Evolutionary conservation across 2,888 invertebrate species (phyloP).

Genomic region (Stictocephala bisonia): DNA sequence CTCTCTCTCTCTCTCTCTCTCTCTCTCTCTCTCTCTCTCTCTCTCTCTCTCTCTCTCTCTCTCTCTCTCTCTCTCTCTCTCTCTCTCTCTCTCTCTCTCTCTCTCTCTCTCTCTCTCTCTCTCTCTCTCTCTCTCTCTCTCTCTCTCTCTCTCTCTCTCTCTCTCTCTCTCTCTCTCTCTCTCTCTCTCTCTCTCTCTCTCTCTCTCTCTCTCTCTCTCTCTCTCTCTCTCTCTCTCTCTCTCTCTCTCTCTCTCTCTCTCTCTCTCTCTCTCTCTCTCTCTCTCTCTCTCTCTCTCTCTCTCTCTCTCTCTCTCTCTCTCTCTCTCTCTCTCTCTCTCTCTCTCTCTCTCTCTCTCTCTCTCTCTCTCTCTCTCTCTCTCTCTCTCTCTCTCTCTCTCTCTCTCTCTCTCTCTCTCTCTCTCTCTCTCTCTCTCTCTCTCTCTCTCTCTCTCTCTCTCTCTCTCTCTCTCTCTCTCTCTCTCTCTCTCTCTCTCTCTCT

Average conservation of each 20-base stretch:
- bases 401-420: not conserved
- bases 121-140: conserved; percentile 3
- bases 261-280: conserved; percentile 29
- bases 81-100: not conserved
- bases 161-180: not conserved
- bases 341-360: conserved; percentile 20
- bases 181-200: not conserved
- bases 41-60: conserved; percentile 23
- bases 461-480: not conserved
- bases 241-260: conserved; percentile 25
- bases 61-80: not conserved
- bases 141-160: not conserved
- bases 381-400: conserved; percentile 57
- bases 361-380: conserved; percentile 49
- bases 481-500: not conserved
- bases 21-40: conserved; percentile 19
- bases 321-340: conserved; percentile 52
- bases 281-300: conserved; percentile 34
- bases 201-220: not conserved
- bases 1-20: conserved; percentile 1
- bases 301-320: conserved; percentile 37
- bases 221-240: conserved; percentile 4
- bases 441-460: conserved; percentile 25
- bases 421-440: conserved; percentile 10
- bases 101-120: conserved; percentile 10